Evolutionary conservation across 2,113 vertebrate genomes (phyloP).

Genomic region (Tor tambroides): DNA sequence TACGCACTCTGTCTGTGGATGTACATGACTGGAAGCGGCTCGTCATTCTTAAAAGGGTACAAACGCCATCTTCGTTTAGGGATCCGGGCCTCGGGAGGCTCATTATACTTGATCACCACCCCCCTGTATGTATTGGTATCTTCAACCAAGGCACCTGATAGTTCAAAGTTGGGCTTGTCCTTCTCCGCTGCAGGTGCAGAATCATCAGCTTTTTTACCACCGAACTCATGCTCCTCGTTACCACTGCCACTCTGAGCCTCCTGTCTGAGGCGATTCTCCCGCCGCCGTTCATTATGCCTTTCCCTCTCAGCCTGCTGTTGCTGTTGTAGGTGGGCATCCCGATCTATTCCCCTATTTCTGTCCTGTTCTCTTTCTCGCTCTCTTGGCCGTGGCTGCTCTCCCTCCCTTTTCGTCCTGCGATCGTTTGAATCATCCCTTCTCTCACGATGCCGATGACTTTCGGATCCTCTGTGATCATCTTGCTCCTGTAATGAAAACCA

Average conservation of each 20-base stretch:
- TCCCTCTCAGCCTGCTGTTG: slow-evolving; percentile 86
- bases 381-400: slow-evolving; percentile 76
- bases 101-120: slow-evolving; percentile 96
- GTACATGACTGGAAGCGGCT: slow-evolving; percentile 96
- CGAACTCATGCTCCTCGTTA: slow-evolving; percentile 65
- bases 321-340: slow-evolving; percentile 71
- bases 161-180: slow-evolving; percentile 92
- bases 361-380: slow-evolving; percentile 70
- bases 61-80: slow-evolving; percentile 95
- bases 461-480: slow-evolving; percentile 72
- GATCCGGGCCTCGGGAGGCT: slow-evolving; percentile 93
- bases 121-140: slow-evolving; percentile 96
- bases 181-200: slow-evolving; percentile 69
- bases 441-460: slow-evolving; percentile 68
- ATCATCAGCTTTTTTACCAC: slow-evolving; percentile 59
- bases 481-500: slow-evolving; percentile 78
- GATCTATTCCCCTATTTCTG: slow-evolving; percentile 64
- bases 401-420: slow-evolving; percentile 72
- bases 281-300: slow-evolving; percentile 80
- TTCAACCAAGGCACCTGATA: slow-evolving; percentile 93
- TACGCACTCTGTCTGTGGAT: slow-evolving; percentile 97
- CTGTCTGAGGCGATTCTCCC: slow-evolving; percentile 82
- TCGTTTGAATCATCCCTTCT: slow-evolving; percentile 72
- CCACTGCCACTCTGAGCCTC: slow-evolving; percentile 57
- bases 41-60: slow-evolving; percentile 97